These are phyloP conservation scores for Stenurella melanura DNA, from an alignment of 2,888 invertebrate species.

Conservation along the genomic window DNA sequence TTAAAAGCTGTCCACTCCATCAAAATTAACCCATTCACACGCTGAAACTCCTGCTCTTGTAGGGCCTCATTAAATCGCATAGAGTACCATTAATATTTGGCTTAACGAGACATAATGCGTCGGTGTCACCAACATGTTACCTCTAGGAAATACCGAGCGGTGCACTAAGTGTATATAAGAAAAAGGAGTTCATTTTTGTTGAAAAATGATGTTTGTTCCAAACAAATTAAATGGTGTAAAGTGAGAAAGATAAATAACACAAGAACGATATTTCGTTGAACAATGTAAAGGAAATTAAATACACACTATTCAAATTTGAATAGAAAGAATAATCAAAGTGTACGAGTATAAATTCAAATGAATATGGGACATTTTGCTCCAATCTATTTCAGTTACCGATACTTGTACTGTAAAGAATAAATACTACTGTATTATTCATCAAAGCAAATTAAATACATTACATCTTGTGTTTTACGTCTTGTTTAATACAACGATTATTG, in stretches of 20 bases:
- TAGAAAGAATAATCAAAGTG: neutral
- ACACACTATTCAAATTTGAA: neutral
- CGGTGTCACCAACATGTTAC: slow-evolving; percentile 20
- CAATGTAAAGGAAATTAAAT: neutral
- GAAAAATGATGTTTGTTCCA: neutral
- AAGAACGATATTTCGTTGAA: neutral
- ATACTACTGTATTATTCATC: neutral
- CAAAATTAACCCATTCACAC: slow-evolving; percentile 25
- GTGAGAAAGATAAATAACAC: neutral
- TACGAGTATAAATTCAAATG: neutral
- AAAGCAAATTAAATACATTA: neutral
- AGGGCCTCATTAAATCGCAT: slow-evolving; percentile 28
- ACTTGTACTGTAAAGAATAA: no score
- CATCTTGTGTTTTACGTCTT: neutral
- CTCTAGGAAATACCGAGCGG: neutral
- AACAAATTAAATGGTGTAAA: neutral
- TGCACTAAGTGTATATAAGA: neutral
- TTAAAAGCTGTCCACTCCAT: slow-evolving; percentile 22
- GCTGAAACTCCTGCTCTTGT: slow-evolving; percentile 17
- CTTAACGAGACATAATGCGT: slow-evolving; percentile 28
- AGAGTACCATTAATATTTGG: slow-evolving; percentile 36
- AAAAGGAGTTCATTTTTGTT: slow-evolving; percentile 13
- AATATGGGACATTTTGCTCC: neutral
- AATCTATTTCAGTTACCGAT: neutral
- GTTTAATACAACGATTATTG: no score